These are phyloP conservation scores for Arenaria interpres DNA, from an alignment of 2,113 vertebrate genomes.

Conservation along the genomic window DNA sequence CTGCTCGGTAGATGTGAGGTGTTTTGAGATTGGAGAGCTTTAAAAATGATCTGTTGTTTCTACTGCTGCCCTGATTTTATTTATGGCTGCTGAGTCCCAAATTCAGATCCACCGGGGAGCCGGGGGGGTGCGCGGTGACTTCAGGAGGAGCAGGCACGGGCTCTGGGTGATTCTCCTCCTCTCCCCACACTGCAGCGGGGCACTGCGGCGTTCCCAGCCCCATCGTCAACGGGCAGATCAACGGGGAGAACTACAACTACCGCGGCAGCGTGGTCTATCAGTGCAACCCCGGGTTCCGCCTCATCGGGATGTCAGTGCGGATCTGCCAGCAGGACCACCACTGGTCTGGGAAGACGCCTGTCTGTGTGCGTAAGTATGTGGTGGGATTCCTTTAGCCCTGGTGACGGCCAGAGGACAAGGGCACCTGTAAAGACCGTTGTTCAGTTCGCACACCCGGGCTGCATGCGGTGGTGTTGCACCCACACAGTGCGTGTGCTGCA, in stretches of 20 bases:
- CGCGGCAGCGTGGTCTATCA: conserved; percentile 97
- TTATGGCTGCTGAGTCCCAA: rapidly evolving
- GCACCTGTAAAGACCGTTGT: rapidly evolving
- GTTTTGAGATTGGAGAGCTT: not conserved
- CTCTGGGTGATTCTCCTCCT: not conserved
- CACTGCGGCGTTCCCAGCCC: conserved; percentile 92
- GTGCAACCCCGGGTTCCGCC: conserved; percentile 92
- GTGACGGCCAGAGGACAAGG: not conserved
- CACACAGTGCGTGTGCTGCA: rapidly evolving
- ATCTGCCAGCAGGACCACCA: conserved; percentile 98
- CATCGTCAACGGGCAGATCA: conserved; percentile 95
- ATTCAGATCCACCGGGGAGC: rapidly evolving
- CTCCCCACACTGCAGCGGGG: conserved; percentile 74
- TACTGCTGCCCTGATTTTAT: not conserved
- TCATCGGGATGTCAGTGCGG: conserved; percentile 94
- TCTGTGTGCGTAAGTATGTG: conserved; percentile 95
- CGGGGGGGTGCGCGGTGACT: rapidly evolving
- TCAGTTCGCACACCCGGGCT: rapidly evolving
- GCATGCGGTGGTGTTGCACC: rapidly evolving
- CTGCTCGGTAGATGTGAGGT: rapidly evolving
- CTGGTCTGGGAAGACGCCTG: conserved; percentile 93
- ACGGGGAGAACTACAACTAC: conserved; percentile 95
- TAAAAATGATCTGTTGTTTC: not conserved
- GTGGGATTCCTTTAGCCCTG: not conserved
- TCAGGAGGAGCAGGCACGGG: rapidly evolving